Evolutionary conservation across 2,797 vertebrate species (phyloP).

Genomic region (Leucoraja ocellata): DNA sequence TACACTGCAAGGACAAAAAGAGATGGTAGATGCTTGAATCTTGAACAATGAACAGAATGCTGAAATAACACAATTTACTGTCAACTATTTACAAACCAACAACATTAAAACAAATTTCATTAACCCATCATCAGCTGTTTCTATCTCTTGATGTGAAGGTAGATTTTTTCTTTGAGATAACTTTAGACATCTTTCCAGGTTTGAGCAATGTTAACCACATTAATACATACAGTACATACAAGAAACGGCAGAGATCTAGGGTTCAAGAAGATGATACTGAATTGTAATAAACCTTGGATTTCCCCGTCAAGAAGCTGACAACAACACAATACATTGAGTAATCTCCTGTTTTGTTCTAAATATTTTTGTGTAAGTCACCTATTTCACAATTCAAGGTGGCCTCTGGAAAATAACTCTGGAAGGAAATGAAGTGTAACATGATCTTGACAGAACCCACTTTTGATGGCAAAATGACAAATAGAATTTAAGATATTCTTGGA

Average conservation of each 20-base stretch:
- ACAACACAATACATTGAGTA: not conserved
- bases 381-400: not conserved
- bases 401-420: not conserved
- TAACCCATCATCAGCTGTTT: not conserved
- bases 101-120: too few species aligned
- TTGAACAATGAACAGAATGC: too few species aligned
- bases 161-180: not conserved
- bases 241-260: not conserved
- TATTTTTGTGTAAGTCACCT: not conserved
- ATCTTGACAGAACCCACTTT: not conserved
- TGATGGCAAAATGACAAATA: not conserved
- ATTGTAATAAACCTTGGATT: not conserved
- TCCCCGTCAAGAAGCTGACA: not conserved
- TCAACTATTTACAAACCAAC: too few species aligned
- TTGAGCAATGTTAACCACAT: not conserved
- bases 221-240: not conserved
- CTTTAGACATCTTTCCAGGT: too few species aligned
- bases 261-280: not conserved
- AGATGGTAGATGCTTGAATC: too few species aligned
- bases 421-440: not conserved
- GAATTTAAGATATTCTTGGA: not conserved
- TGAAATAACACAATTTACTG: too few species aligned
- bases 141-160: not conserved
- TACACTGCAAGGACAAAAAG: too few species aligned
- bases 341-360: not conserved